phyloP scores from a whole-genome alignment of 2,797 vertebrate species.

The Urocyon cinereoargenteus region DNA sequence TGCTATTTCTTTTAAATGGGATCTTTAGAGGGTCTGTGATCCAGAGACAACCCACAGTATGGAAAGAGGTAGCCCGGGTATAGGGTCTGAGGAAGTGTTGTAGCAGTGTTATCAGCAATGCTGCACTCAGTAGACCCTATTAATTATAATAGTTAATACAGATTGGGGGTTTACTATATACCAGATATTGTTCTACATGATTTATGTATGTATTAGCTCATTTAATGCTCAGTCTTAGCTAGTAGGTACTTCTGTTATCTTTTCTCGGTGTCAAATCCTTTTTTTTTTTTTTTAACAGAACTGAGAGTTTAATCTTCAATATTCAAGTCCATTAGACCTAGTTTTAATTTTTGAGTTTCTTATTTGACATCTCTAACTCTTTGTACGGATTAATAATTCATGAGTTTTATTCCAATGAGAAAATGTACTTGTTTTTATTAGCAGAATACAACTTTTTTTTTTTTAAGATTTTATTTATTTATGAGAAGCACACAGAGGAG shows the following conservation, averaged over 20 bases:
- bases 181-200: neutral
- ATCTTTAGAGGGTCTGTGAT: neutral
- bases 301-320: neutral
- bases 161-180: neutral
- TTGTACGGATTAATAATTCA: neutral
- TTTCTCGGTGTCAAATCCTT: neutral
- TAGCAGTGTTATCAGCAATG: neutral
- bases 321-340: neutral
- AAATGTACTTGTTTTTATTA: neutral
- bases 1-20: neutral
- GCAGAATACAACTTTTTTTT: neutral
- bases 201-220: neutral
- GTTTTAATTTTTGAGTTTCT: slow-evolving; percentile 51
- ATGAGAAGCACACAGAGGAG: too few relatives aligned
- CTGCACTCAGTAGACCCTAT: neutral
- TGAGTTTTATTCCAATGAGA: slow-evolving; percentile 1
- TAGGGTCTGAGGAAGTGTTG: neutral
- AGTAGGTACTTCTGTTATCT: neutral
- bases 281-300: neutral
- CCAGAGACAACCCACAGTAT: neutral
- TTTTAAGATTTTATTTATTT: too few relatives aligned
- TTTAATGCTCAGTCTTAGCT: neutral
- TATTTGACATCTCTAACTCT: neutral
- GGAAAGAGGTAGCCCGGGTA: neutral
- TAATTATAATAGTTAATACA: neutral